Evolutionary conservation across 2,797 vertebrate genomes (phyloP).

Genomic region (Hoplostethus atlanticus): DNA sequence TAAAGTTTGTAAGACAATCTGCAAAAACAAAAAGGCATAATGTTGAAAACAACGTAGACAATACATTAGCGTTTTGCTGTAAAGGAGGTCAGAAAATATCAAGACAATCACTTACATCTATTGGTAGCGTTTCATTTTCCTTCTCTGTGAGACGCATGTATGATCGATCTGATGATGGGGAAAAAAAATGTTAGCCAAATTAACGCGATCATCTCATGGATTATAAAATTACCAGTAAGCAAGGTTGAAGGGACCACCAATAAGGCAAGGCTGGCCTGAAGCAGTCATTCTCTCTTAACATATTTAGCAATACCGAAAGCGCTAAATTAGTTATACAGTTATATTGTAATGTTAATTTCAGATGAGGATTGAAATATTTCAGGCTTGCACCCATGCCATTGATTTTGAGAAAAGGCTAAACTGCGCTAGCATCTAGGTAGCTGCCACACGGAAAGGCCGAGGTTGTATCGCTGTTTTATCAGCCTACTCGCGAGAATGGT

Average conservation of each 20-base stretch:
- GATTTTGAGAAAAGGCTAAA: constrained; percentile 37
- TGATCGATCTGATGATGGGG: constrained; percentile 91
- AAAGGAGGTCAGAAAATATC: not conserved
- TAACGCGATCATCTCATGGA: not conserved
- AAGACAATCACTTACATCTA: constrained; percentile 89
- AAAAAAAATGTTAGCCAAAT: constrained; percentile 4
- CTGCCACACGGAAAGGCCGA: constrained; percentile 51
- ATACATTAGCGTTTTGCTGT: not conserved
- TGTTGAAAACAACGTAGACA: fast-evolving
- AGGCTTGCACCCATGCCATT: not conserved
- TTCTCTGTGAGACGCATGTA: constrained; percentile 98
- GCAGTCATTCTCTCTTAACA: not conserved
- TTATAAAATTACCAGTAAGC: too few species aligned
- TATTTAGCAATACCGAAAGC: not conserved
- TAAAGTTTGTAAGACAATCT: constrained; percentile 98
- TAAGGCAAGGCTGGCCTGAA: too few species aligned
- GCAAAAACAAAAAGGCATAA: constrained; percentile 26
- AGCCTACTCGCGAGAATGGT: not conserved
- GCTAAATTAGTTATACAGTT: not conserved
- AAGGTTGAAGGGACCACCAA: too few species aligned
- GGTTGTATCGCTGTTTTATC: not conserved
- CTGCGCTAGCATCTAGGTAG: constrained; percentile 46
- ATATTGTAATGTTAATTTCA: not conserved
- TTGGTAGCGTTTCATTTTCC: constrained; percentile 95
- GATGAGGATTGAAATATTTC: not conserved